Percentiles rank a stretch among this genome's conserved stretches.
phyloP scores from a whole-genome alignment of 2,888 invertebrate genomes.

The Hylaea fasciaria region DNA sequence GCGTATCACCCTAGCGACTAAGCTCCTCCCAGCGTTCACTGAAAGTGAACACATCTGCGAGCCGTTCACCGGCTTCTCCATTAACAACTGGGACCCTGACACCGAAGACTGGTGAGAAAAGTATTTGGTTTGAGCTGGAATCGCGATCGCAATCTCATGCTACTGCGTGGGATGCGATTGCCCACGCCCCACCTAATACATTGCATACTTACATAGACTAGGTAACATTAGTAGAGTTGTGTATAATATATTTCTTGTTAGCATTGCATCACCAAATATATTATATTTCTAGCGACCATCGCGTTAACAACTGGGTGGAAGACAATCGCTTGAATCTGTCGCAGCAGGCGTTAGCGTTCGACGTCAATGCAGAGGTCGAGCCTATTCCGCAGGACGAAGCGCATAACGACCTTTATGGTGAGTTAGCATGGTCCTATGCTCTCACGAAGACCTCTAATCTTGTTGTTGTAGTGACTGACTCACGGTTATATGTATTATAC shows the following conservation, averaged over 20 bases:
- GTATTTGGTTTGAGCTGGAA: too few species aligned
- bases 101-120: slow-evolving; percentile 74
- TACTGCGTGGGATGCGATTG: too few species aligned
- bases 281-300: slow-evolving; percentile 54
- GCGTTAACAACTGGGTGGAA: slow-evolving; percentile 74
- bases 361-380: slow-evolving; percentile 87
- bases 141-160: too few species aligned
- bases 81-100: slow-evolving; percentile 85
- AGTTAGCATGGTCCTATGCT: slow-evolving; percentile 22
- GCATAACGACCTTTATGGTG: slow-evolving; percentile 74
- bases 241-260: too few species aligned
- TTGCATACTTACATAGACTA: too few species aligned
- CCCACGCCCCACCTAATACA: too few species aligned
- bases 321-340: slow-evolving; percentile 77
- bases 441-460: background rate
- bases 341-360: slow-evolving; percentile 86
- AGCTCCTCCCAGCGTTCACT: slow-evolving; percentile 61
- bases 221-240: too few species aligned
- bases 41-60: slow-evolving; percentile 82
- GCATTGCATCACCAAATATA: background rate
- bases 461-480: too few species aligned
- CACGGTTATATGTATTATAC: too few species aligned
- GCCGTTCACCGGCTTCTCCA: slow-evolving; percentile 86
- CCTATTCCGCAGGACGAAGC: slow-evolving; percentile 81
- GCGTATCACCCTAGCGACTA: slow-evolving; percentile 56